A percentile compares a stretch with the other conserved stretches of the same genome.
Conservation (phyloP, 2,797 vertebrate species). For the Orestias chungarensis region DNA sequence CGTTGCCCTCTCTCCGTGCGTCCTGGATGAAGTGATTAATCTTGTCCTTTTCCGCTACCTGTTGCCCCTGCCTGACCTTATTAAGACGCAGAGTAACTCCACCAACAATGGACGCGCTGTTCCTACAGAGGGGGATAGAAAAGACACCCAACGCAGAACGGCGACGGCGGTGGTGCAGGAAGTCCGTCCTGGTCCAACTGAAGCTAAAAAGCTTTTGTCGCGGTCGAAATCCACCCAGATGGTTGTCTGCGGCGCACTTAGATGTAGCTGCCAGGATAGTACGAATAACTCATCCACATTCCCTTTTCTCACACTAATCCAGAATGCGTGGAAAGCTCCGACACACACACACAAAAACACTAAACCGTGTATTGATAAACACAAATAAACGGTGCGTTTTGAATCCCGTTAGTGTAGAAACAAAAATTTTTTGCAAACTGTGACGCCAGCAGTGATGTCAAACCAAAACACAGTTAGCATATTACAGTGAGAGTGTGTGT, state of each 20-base stretch:
- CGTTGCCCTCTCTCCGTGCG: constrained; percentile 37
- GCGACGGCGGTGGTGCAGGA: constrained; percentile 16
- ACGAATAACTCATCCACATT: no score
- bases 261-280: neutral
- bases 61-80: constrained; percentile 66
- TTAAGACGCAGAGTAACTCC: constrained; percentile 44
- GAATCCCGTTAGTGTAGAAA: no score
- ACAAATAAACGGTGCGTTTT: neutral
- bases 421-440: neutral
- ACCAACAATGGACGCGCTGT: constrained; percentile 70
- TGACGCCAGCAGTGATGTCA: neutral
- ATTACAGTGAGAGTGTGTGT: neutral
- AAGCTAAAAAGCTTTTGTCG: constrained; percentile 48
- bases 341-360: constrained; percentile 4
- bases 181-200: constrained; percentile 56
- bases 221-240: constrained; percentile 38
- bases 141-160: constrained; percentile 37
- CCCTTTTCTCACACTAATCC: no score
- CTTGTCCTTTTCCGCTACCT: constrained; percentile 74
- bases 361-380: neutral
- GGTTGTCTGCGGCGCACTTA: constrained; percentile 10
- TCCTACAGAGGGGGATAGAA: constrained; percentile 56
- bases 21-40: constrained; percentile 70
- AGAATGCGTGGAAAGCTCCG: no score
- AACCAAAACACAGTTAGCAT: constrained; percentile 3